Base-by-base conservation (phyloP, 2,888 invertebrate species). In the Tipula unca region DNA sequence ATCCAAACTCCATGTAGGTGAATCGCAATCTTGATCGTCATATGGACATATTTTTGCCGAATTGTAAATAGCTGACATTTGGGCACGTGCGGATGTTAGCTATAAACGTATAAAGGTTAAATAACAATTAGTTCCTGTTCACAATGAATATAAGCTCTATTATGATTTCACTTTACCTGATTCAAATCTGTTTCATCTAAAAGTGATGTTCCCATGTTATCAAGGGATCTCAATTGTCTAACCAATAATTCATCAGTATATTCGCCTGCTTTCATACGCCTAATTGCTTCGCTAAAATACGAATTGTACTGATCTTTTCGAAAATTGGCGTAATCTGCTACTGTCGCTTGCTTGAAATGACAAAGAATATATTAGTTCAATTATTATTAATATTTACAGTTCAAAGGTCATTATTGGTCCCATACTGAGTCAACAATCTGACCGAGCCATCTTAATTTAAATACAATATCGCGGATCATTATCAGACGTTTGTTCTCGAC, bases 161-260 rank as follows among this genome's bases (percentile, higher is more conserved):
- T 85, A 17, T 32, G 32, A n/a, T n/a, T 83, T 10, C 10, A 87
- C 85, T 32, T 88, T 88, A 92, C 91, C 88, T 90, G 87, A 48
- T 87, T 88, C 32, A 91, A 88, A 87, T 91, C 89, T 4, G 89
- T 88, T 29, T 90, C 89, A 48, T 89, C 87, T n/a, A 93, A 89
- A 0, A 91, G 92, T 1, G 92, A 90, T 8, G 89, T 89, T 5
- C 93, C 93, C 54, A 93, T 89, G 85, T 91, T 89, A 25, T 90
- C 89, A 14, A 93, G 88, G 29, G 89, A 89, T 86, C 89, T 89
- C 82, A 93, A 89, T 89, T 92, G 91, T 85, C 93, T 88, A n/a
- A n/a, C n/a, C n/a, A n/a, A n/a, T n/a, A n/a, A n/a, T n/a, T n/a
- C n/a, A 29, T 89, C 87, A 87, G 91, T 91, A 36, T 84, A 86